These are phyloP conservation scores for Lanius collurio DNA, from an alignment of 2,113 vertebrate species.

Conservation along the genomic window DNA sequence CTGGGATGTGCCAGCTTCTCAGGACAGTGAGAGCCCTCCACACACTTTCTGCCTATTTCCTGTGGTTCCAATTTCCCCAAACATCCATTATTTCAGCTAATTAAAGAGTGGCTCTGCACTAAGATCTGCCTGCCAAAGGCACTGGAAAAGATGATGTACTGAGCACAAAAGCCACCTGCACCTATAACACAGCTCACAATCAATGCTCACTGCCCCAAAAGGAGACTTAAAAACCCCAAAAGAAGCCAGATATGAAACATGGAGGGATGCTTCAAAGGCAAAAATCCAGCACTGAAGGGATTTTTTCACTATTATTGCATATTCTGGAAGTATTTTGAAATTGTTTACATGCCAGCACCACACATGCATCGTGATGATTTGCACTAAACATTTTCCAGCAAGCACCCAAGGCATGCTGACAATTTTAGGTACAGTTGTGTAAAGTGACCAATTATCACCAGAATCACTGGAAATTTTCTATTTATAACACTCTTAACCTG, in stretches of 20 bases:
- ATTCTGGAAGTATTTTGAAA: neutral
- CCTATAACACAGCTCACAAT: neutral
- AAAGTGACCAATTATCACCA: neutral
- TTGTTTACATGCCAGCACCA: neutral
- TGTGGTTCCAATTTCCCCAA: neutral
- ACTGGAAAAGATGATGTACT: neutral
- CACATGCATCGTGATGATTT: neutral
- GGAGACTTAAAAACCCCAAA: neutral
- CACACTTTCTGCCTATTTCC: neutral
- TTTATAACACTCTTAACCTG: neutral
- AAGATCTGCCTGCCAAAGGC: neutral
- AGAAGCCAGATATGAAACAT: neutral
- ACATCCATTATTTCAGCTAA: conserved; percentile 17
- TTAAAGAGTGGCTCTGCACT: conserved; percentile 4
- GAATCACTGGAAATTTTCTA: neutral
- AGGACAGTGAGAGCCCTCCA: neutral
- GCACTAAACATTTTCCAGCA: neutral
- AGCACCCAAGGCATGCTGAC: neutral
- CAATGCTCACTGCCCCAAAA: neutral
- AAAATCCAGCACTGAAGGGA: neutral
- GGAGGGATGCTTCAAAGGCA: neutral
- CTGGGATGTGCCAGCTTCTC: neutral
- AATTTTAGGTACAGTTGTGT: neutral
- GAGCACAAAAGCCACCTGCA: neutral
- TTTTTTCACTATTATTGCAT: neutral